Evolutionary conservation across 2,113 vertebrate species (phyloP).

Genomic region (Silurus glanis): DNA sequence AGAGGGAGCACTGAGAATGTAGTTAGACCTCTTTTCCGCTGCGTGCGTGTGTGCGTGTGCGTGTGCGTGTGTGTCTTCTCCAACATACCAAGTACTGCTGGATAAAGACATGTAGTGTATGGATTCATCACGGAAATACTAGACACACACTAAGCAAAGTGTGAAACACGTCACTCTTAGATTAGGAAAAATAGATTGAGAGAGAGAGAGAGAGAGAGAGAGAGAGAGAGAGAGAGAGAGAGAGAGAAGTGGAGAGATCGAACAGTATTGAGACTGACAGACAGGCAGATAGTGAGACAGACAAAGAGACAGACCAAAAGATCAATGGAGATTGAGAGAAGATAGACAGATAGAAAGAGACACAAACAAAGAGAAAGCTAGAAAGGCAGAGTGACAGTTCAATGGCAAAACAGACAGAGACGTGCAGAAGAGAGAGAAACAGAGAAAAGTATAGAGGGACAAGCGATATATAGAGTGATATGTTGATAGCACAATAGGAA

Average conservation of each 20-base stretch:
- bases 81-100: background rate
- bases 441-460: background rate
- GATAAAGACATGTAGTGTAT: background rate
- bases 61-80: background rate
- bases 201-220: background rate
- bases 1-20: conserved; percentile 56
- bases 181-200: background rate
- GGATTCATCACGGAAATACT: background rate
- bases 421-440: background rate
- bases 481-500: too few relatives aligned
- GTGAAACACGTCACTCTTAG: background rate
- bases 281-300: background rate
- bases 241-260: background rate
- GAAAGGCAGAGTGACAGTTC: background rate
- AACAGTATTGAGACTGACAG: background rate
- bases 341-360: background rate
- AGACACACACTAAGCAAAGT: background rate
- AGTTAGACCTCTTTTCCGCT: conserved; percentile 21
- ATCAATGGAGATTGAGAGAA: background rate
- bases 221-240: background rate
- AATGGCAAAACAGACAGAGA: too few relatives aligned
- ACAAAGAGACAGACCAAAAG: background rate
- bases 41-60: background rate
- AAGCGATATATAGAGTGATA: too few relatives aligned
- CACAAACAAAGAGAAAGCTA: background rate